phyloP scores from a whole-genome alignment of 2,888 invertebrate species.

The Crossocerus cetratus region DNA sequence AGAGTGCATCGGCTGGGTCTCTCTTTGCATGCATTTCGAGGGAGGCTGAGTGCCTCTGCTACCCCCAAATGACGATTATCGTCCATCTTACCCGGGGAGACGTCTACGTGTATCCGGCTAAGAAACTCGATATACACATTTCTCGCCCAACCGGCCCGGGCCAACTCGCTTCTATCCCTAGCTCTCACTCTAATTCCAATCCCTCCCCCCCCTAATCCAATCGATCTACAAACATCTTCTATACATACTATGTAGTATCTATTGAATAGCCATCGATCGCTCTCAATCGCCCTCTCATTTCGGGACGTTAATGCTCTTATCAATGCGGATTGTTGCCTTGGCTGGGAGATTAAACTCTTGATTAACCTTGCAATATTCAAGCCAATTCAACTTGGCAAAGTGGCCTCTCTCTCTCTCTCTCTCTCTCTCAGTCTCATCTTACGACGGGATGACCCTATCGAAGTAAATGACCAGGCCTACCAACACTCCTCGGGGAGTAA shows the following conservation, averaged over 20 bases:
- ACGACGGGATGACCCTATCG: conserved; percentile 35
- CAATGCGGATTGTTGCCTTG: conserved; percentile 64
- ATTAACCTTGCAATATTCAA: conserved; percentile 74
- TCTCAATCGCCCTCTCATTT: conserved; percentile 18
- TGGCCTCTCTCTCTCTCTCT: no score
- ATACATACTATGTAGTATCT: conserved; percentile 8
- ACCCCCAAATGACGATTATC: conserved; percentile 67
- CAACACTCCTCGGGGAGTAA: conserved; percentile 39
- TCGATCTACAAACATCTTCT: conserved; percentile 39
- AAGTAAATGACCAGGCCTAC: conserved; percentile 52
- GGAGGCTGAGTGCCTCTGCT: conserved; percentile 61
- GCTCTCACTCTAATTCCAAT: conserved; percentile 43
- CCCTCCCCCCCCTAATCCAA: no score
- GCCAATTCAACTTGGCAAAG: conserved; percentile 71
- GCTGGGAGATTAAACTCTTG: conserved; percentile 40
- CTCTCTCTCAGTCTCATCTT: no score
- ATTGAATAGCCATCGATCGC: conserved; percentile 38
- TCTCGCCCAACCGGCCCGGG: no score
- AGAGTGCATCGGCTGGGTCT: conserved; percentile 75
- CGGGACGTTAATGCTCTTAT: conserved; percentile 16
- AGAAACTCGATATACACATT: conserved; percentile 50
- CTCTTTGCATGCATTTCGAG: conserved; percentile 69
- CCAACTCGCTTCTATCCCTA: conserved; percentile 14
- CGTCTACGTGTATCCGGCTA: conserved; percentile 41
- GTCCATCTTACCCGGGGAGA: conserved; percentile 59